These are phyloP conservation scores for Hypsibius dujardini DNA, from an alignment of 1,140 invertebrate genomes.

Conservation along the genomic window DNA sequence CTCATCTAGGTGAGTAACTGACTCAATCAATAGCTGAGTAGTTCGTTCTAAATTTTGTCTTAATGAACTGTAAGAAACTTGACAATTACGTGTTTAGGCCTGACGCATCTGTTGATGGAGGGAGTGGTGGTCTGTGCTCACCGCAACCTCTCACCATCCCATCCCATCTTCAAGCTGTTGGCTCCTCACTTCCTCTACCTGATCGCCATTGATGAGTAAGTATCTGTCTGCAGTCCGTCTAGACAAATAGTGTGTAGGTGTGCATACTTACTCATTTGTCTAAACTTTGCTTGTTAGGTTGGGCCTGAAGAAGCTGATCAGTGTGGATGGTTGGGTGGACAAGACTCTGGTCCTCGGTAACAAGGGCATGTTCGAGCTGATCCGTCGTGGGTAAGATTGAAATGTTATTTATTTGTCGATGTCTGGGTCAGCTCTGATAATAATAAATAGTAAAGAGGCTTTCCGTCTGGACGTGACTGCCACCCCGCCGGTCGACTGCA, in stretches of 20 bases:
- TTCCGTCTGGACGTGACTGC: conserved; percentile 28
- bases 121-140: conserved; percentile 33
- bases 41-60: conserved; percentile 1
- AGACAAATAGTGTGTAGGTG: neutral
- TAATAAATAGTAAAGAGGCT: conserved; percentile 22
- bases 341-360: conserved; percentile 36
- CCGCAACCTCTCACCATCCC: conserved; percentile 34
- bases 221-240: neutral
- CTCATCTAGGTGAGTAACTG: conserved; percentile 32
- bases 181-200: conserved; percentile 37
- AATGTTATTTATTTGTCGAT: neutral
- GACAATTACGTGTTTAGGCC: conserved; percentile 27
- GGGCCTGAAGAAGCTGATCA: conserved; percentile 31
- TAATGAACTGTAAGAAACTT: neutral
- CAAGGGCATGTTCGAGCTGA: conserved; percentile 35
- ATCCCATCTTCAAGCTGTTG: conserved; percentile 37
- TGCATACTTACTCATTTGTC: neutral
- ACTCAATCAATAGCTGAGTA: too few relatives aligned
- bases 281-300: conserved; percentile 27
- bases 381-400: conserved; percentile 23
- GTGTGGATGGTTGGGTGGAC: conserved; percentile 30
- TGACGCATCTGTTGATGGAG: conserved; percentile 38
- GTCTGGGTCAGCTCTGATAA: too few relatives aligned
- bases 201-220: conserved; percentile 34
- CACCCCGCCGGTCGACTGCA: conserved; percentile 28